These are phyloP conservation scores for Drosophila pruinosa DNA, from an alignment of 1,140 invertebrate species.

Conservation along the genomic window DNA sequence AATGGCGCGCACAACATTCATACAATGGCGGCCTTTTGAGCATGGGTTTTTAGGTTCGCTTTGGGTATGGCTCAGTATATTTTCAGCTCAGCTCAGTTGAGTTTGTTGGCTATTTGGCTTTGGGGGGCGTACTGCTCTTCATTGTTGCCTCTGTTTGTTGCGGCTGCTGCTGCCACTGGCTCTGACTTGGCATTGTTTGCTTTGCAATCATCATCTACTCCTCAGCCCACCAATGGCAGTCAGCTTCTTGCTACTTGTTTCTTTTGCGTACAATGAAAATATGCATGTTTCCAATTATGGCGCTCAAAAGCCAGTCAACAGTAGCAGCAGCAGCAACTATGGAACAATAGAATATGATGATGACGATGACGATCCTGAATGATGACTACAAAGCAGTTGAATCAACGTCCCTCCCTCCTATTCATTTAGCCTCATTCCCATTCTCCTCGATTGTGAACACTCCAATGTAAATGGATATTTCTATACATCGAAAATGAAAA, in stretches of 20 bases:
- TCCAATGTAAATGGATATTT: slow-evolving; percentile 30
- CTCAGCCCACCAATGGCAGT: slow-evolving; percentile 5
- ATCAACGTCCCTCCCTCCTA: background rate
- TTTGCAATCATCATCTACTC: slow-evolving; percentile 40
- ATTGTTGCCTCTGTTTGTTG: slow-evolving; percentile 4
- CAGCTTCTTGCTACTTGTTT: slow-evolving; percentile 16
- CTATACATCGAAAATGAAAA: slow-evolving; percentile 40
- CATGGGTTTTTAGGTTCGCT: background rate
- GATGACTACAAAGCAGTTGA: slow-evolving; percentile 25
- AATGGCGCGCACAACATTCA: slow-evolving; percentile 47
- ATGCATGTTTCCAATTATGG: slow-evolving; percentile 53
- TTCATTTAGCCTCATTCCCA: too few relatives aligned
- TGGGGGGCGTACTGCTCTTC: background rate
- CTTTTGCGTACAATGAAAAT: slow-evolving; percentile 38
- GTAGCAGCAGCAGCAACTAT: slow-evolving; percentile 28
- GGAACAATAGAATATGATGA: slow-evolving; percentile 38
- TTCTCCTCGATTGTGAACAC: background rate
- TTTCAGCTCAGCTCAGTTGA: slow-evolving; percentile 4
- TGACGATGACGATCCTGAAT: slow-evolving; percentile 22
- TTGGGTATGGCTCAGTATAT: background rate
- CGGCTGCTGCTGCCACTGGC: slow-evolving; percentile 24
- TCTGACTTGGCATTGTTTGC: slow-evolving; percentile 49
- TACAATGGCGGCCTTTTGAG: slow-evolving; percentile 26
- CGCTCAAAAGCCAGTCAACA: slow-evolving; percentile 53
- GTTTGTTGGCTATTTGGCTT: slow-evolving; percentile 43